Evolutionary conservation across 2,113 vertebrate genomes (phyloP), one percentile per base, ranked within the genome.

Genomic region (Polyodon spathula): DNA sequence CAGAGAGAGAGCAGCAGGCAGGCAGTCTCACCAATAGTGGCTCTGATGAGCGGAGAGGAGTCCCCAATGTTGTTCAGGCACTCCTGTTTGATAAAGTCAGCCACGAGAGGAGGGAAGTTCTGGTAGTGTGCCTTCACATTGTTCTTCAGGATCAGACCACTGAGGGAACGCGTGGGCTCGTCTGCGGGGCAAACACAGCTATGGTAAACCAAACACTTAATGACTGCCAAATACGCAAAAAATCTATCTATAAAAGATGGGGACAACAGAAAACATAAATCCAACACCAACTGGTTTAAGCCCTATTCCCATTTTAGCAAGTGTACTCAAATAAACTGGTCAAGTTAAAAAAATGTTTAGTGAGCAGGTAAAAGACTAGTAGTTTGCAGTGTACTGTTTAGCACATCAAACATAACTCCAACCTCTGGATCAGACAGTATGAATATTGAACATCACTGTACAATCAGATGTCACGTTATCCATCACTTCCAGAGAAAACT

Each of bases 91-190:
- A 97, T 97, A 77, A 97, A 97, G 66, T 95, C 93, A 0, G 92
- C 93, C 80, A 97, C 94, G 0, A 86, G 86, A 0, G 87, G 84
- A 0, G 93, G 94, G 56, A 97, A 97, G 79, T 88, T 94, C 88
- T 94, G 93, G 79, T 93, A 97, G 67, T 97, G 94, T 0, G 94
- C 93, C 73, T 97, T 97, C 38, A 97, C 94, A 0, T 97, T 97
- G 81, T 97, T 97, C 83, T 97, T 97, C 64, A 97, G 83, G 62
- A 97, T 97, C 48, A 96, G 81, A n/a, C 94, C 94, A 4, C 93
- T 96, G 41, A 97, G 87, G 1, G 94, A 95, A 10, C 94, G 91
- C 0, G 94, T 97, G 0, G 94, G 94, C 68, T 97, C 94, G 53
- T 97, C 94, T 96, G 61, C 10, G 40, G 41, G 40, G n/a, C 17